phyloP scores from a whole-genome alignment of 1,140 invertebrate genomes.

The Diabrotica undecimpunctata region DNA sequence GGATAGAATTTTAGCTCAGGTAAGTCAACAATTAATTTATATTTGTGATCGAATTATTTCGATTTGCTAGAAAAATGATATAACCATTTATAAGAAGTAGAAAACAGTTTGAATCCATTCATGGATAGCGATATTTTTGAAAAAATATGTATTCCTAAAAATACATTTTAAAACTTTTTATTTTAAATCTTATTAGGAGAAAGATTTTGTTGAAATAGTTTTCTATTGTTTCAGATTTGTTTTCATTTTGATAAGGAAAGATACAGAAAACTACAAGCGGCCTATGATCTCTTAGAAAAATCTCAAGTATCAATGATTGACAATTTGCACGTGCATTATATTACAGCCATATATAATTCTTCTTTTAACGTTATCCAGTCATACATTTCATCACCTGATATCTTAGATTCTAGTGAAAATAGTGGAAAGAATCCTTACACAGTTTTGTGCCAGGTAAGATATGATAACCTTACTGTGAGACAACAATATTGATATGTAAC shows the following conservation, averaged over 20 bases:
- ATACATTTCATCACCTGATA: slow-evolving; percentile 53
- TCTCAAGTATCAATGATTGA: slow-evolving; percentile 84
- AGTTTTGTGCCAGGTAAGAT: slow-evolving; percentile 65
- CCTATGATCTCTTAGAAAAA: slow-evolving; percentile 82
- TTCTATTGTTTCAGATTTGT: slow-evolving; percentile 54
- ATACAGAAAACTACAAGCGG: slow-evolving; percentile 77
- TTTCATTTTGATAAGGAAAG: slow-evolving; percentile 67
- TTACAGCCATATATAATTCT: slow-evolving; percentile 87
- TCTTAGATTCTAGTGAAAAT: slow-evolving; percentile 32
- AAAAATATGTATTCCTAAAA: too few relatives aligned
- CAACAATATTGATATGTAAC: too few relatives aligned
- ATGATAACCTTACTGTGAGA: neutral
- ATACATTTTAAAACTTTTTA: too few relatives aligned
- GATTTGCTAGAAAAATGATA: neutral
- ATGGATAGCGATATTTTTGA: too few relatives aligned
- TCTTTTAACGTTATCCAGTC: slow-evolving; percentile 74
- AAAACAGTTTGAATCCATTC: too few relatives aligned
- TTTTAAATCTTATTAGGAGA: too few relatives aligned
- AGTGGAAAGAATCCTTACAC: slow-evolving; percentile 70
- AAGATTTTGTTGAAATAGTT: neutral
- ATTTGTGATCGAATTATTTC: neutral
- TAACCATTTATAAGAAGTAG: too few relatives aligned
- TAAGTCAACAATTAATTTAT: slow-evolving; percentile 41
- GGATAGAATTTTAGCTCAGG: slow-evolving; percentile 80
- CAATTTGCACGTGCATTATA: slow-evolving; percentile 92